Evolutionary conservation across 2,113 vertebrate genomes (phyloP), one percentile per base, ranked within the genome.

Genomic region (Ctenomys sociabilis): DNA sequence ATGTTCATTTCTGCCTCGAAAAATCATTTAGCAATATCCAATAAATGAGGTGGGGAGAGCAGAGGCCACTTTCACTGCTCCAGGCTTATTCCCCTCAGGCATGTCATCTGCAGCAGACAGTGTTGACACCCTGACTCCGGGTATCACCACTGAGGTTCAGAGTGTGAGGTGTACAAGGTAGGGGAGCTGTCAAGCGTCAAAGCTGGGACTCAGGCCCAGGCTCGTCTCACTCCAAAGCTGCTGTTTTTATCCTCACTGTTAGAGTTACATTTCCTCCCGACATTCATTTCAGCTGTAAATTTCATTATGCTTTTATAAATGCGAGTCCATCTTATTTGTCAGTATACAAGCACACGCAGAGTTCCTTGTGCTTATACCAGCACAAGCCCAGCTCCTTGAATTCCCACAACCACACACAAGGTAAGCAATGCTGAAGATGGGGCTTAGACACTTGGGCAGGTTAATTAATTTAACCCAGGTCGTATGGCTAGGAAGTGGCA

Each of bases 381-480:
- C 22, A 43, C 0, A 1, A 30, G 54, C 57, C 6, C 5, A 49
- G 5, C 37, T 72, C n/a, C 43, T 57, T 37, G 35, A 70, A 68
- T 77, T 12, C 43, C 19, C 68, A 66, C 45, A 72, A 22, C 21
- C 57, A 40, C 17, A 37, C 13, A 9, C 32, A 68, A 54, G 9
- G 52, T 14, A 85, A 87, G 37, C 28, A 94, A 13, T 45, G 7
- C 28, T 72, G 37, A 54, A 88, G n/a, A 90, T 54, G n/a, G 49
- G 7, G 70, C 6, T 0, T 64, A 43, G n/a, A 22, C 4, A 16
- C 28, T 22, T 37, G 32, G n/a, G 26, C 8, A 57, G 7, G n/a
- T 64, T 84, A 75, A 61, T 64, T 63, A 54, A 75, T 49, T 72
- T 91, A 87, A 80, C 73, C 40, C 72, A 78, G 32, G 49, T n/a